Conservation (phyloP, 2,797 vertebrate species). For the Podarcis lilfordi region DNA sequence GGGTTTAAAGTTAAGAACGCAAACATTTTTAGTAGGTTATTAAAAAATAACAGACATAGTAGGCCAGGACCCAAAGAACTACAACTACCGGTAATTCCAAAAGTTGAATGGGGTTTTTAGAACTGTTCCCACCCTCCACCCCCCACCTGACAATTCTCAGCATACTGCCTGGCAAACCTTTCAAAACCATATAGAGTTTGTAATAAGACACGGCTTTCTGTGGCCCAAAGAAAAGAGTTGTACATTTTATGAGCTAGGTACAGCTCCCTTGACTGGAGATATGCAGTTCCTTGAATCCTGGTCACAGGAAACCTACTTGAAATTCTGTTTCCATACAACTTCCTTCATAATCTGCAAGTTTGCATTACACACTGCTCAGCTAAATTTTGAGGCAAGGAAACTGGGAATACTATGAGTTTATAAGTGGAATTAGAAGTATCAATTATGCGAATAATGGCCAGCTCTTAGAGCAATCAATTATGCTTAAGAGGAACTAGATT, state of each 20-base stretch:
- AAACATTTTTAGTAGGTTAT: background rate
- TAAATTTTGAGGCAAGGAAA: conserved; percentile 22
- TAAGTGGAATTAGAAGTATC: conserved; percentile 21
- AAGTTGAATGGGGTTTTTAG: background rate
- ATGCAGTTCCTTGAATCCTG: background rate
- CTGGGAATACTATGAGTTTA: conserved; percentile 43
- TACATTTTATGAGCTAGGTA: background rate
- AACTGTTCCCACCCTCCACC: background rate
- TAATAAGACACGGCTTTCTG: background rate
- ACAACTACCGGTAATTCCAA: background rate
- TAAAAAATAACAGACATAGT: background rate
- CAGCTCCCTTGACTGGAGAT: background rate
- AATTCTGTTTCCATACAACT: conserved; percentile 5
- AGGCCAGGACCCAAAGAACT: background rate
- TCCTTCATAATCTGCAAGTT: background rate
- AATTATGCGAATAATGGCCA: conserved; percentile 13
- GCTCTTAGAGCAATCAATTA: background rate
- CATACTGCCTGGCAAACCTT: background rate
- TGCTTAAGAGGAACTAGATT: conserved; percentile 43
- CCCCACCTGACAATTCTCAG: background rate
- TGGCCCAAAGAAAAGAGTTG: background rate
- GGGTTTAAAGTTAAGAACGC: background rate
- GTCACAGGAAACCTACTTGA: conserved; percentile 22
- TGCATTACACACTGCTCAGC: conserved; percentile 25
- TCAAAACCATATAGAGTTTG: background rate